phyloP scores from a whole-genome alignment of 2,888 invertebrate genomes.

The Deilephila elpenor region DNA sequence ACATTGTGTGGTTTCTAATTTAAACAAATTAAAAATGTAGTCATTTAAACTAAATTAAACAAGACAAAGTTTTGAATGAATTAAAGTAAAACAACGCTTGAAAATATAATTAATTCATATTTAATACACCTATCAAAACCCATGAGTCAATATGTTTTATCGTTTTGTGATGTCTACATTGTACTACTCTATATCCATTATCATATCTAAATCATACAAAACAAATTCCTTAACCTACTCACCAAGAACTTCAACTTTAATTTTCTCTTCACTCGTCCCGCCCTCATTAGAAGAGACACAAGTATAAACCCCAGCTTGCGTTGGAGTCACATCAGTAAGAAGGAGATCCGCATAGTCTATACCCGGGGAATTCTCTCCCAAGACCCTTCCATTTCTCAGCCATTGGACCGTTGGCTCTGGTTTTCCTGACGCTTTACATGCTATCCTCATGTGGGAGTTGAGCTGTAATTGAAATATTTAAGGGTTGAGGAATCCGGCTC shows the following conservation, averaged over 20 bases:
- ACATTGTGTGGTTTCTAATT: no score
- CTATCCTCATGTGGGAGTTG: constrained; percentile 60
- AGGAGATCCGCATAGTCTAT: constrained; percentile 65
- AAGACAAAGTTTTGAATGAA: neutral
- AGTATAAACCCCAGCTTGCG: constrained; percentile 79
- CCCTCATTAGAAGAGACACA: constrained; percentile 84
- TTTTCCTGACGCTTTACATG: constrained; percentile 84
- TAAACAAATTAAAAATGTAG: no score
- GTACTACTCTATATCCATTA: no score
- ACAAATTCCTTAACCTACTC: constrained; percentile 33
- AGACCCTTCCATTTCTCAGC: constrained; percentile 75
- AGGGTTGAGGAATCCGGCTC: neutral
- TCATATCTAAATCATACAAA: no score
- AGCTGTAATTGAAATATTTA: constrained; percentile 51
- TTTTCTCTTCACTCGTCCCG: constrained; percentile 69
- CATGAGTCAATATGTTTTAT: no score
- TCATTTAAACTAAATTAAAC: no score
- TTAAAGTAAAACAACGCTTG: no score
- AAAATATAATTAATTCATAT: no score
- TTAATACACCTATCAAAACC: no score
- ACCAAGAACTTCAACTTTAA: constrained; percentile 75
- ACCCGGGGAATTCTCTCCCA: constrained; percentile 52
- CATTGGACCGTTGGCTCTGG: constrained; percentile 85
- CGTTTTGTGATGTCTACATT: no score
- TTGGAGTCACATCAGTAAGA: constrained; percentile 52